These are phyloP conservation scores for Xyrauchen texanus DNA, from an alignment of 2,113 vertebrate species.

Conservation along the genomic window DNA sequence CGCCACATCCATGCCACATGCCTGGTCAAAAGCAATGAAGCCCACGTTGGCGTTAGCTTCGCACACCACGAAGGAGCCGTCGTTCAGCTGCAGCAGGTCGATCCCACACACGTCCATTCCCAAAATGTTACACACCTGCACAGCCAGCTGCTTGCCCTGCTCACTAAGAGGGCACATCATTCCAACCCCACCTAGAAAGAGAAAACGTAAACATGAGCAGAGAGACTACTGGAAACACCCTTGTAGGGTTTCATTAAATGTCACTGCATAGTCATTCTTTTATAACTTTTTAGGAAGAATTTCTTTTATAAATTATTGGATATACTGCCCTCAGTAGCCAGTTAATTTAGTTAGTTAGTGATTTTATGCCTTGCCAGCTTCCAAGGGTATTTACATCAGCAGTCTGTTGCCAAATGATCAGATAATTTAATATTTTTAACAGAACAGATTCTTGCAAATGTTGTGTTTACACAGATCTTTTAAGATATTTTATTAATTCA, in stretches of 20 bases:
- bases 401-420: no score
- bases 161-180: conserved; percentile 88
- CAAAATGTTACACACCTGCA: conserved; percentile 89
- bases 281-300: no score
- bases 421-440: no score
- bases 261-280: background rate
- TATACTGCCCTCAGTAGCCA: no score
- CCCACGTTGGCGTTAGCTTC: conserved; percentile 92
- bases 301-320: no score
- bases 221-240: background rate
- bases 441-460: no score
- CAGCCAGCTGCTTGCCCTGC: conserved; percentile 87
- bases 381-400: no score
- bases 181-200: conserved; percentile 80
- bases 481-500: no score
- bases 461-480: no score
- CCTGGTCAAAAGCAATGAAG: conserved; percentile 89
- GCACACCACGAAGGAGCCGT: conserved; percentile 87
- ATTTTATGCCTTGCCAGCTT: no score
- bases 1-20: conserved; percentile 86
- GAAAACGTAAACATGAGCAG: background rate
- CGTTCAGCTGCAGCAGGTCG: conserved; percentile 85
- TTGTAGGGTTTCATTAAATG: no score
- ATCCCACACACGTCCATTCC: conserved; percentile 92
- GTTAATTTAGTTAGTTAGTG: no score